Evolutionary conservation across 1,140 invertebrate species (phyloP).

Genomic region (Littorina saxatilis): DNA sequence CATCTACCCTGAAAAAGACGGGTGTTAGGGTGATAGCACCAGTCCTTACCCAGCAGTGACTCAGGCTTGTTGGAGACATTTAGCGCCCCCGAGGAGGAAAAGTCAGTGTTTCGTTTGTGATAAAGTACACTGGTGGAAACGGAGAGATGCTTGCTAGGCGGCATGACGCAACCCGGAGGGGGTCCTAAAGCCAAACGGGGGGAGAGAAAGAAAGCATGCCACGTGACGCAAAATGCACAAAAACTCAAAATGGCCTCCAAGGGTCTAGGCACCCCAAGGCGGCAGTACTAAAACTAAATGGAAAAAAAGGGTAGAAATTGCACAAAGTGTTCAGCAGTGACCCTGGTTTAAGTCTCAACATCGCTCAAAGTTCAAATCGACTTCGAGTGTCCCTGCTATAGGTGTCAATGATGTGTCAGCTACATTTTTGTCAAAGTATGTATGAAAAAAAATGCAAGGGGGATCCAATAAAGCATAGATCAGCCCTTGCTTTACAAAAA

Average conservation of each 20-base stretch:
- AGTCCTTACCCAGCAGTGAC: conserved; percentile 66
- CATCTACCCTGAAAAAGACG: no score
- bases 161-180: conserved; percentile 50
- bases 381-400: no score
- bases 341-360: background rate
- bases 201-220: conserved; percentile 52
- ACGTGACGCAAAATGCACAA: conserved; percentile 57
- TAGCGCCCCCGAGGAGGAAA: conserved; percentile 61
- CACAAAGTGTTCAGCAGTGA: conserved; percentile 3
- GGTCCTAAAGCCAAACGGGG: conserved; percentile 42
- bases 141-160: conserved; percentile 67
- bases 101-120: conserved; percentile 66
- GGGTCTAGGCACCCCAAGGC: background rate
- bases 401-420: no score
- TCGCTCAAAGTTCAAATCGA: background rate
- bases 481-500: no score
- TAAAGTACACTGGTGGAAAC: conserved; percentile 70
- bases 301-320: no score
- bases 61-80: conserved; percentile 54
- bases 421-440: no score
- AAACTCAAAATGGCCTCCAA: conserved; percentile 43
- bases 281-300: no score
- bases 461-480: no score
- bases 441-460: no score
- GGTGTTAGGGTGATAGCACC: no score